Base-by-base conservation (phyloP, 2,113 vertebrate species). In the Ophthalmolycus amberensis region DNA sequence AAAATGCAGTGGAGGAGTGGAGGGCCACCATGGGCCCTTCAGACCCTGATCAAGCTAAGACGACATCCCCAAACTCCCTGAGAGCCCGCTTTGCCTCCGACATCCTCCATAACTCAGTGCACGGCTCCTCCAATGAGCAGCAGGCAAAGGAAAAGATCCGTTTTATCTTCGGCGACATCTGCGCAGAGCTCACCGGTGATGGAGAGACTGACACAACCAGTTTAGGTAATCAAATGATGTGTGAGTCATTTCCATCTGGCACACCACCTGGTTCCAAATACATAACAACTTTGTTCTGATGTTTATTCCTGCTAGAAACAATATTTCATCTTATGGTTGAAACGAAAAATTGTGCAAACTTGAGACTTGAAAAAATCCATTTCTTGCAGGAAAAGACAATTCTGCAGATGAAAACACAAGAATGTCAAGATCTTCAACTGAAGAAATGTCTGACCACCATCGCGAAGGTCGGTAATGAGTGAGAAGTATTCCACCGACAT, bases 1-100 rank as follows among this genome's bases (percentile, higher is more conserved):
- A 96, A 88, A 96, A 96, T 73, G 96, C 96, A 6, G 84, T 96
- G 83, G 83, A 93, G 52, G 95, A 97, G 3, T 97, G 96, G 96
- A 96, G 96, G 85, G 73, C 72, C 73, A 77, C 95, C 77, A 97
- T 97, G 90, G 97, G 97, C 9, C 96, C 96, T 22, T 46, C 90
- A 46, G 95, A 97, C 83, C 97, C 96, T 1, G 78, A 83, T 2
- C 89, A 93, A 87, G 96, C 96, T 12, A 94, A 82, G 64, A 75
- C 82, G 15, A 82, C 71, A 1, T 94, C 91, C 16, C 96, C 96
- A 9, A 67, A 86, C 40, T 97, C 94, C 44, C 84, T 97, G 64
- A 94, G 96, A 85, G 96, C 96, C 48, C 92, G 69, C 25, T 97
- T 95, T 78, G 96, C 95, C 82, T 85, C 82, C 9, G 88, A 88